These are phyloP conservation scores for Sylvietta virens DNA, from an alignment of 2,113 vertebrate species.

Conservation along the genomic window DNA sequence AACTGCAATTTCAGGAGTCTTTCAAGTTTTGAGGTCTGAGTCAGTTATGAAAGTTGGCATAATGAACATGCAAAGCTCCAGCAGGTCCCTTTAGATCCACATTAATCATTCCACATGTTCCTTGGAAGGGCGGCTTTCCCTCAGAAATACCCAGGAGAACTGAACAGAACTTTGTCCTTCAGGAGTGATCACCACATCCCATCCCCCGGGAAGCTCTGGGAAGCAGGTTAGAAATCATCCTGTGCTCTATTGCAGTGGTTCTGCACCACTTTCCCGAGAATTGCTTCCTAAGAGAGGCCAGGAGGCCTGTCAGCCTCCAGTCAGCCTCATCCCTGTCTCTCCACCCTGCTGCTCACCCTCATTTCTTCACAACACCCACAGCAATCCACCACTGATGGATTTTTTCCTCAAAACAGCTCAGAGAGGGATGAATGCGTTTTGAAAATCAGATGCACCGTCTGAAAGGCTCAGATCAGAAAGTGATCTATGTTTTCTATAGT, in stretches of 20 bases:
- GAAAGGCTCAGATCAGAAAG: background rate
- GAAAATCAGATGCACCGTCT: background rate
- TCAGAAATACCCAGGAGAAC: background rate
- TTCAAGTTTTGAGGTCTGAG: conserved; percentile 52
- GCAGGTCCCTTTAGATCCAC: background rate
- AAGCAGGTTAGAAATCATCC: background rate
- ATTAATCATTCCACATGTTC: background rate
- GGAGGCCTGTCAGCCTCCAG: background rate
- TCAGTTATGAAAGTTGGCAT: conserved; percentile 20
- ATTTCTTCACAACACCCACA: background rate
- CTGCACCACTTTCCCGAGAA: background rate
- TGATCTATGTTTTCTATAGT: background rate
- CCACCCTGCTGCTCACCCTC: background rate
- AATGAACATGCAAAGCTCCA: background rate
- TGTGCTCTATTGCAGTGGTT: background rate
- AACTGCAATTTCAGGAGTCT: conserved; percentile 25
- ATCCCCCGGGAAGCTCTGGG: background rate
- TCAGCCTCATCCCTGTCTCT: background rate
- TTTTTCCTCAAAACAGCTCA: background rate
- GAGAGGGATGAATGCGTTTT: background rate
- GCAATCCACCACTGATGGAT: fast-evolving
- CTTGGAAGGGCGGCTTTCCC: background rate
- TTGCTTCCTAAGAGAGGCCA: background rate
- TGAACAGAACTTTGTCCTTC: background rate
- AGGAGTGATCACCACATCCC: background rate